These are phyloP conservation scores for Oegoconia quadripuncta DNA, from an alignment of 2,888 invertebrate species.

Conservation along the genomic window DNA sequence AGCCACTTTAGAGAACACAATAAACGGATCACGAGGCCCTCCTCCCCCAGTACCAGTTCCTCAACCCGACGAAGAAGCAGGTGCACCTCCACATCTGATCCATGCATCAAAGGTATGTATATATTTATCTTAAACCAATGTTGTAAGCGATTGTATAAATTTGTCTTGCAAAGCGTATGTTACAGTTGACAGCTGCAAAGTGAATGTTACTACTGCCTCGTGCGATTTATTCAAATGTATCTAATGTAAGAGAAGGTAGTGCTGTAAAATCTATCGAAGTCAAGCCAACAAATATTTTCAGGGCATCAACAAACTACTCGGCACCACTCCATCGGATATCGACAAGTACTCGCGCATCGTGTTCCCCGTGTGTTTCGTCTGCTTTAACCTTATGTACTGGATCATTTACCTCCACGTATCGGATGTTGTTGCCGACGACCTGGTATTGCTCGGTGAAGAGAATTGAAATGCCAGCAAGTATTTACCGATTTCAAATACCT, in stretches of 20 bases:
- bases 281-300: slow-evolving; percentile 49
- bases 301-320: slow-evolving; percentile 94
- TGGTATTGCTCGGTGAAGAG: slow-evolving; percentile 86
- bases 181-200: background rate
- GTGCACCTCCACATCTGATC: slow-evolving; percentile 82
- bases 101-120: slow-evolving; percentile 46
- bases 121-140: background rate
- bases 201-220: background rate
- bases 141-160: background rate
- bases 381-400: slow-evolving; percentile 99
- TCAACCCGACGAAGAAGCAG: slow-evolving; percentile 73
- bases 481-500: too few relatives aligned
- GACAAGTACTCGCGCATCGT: slow-evolving; percentile 99
- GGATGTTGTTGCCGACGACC: slow-evolving; percentile 95
- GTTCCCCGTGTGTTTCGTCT: slow-evolving; percentile 98
- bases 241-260: too few relatives aligned
- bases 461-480: slow-evolving; percentile 37
- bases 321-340: slow-evolving; percentile 97
- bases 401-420: slow-evolving; percentile 97
- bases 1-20: slow-evolving; percentile 92
- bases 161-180: slow-evolving; percentile 17
- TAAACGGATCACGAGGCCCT: slow-evolving; percentile 86
- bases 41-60: slow-evolving; percentile 34
- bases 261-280: slow-evolving; percentile 28
- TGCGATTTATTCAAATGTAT: background rate